These are phyloP conservation scores for Gymnosoma rotundatum DNA, from an alignment of 2,888 invertebrate genomes.

Conservation along the genomic window DNA sequence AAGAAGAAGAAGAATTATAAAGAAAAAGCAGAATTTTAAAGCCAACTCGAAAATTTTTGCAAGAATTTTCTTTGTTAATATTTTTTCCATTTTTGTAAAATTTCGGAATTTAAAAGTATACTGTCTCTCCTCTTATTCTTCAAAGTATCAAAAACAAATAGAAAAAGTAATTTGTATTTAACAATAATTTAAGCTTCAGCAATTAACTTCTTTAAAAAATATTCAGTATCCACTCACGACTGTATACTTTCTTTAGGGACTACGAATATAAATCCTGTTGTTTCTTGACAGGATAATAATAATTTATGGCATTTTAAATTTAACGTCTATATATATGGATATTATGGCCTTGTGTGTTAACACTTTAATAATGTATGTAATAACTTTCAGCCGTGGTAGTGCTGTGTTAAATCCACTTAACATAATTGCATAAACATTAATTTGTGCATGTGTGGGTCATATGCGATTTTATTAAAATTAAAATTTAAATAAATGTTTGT, in stretches of 20 bases:
- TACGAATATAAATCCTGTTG: slow-evolving; percentile 3
- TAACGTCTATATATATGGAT: slow-evolving; percentile 3
- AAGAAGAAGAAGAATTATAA: no score
- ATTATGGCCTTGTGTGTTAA: slow-evolving; percentile 2
- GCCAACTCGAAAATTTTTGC: no score
- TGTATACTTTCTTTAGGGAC: neutral
- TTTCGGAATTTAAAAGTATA: no score
- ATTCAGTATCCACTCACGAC: neutral
- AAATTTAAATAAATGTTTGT: no score
- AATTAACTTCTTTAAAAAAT: neutral
- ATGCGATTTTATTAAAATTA: no score
- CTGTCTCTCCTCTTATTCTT: no score
- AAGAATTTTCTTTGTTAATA: no score
- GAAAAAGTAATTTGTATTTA: neutral
- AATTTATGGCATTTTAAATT: slow-evolving; percentile 31
- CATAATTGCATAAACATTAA: neutral
- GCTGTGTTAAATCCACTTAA: neutral
- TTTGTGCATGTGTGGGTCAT: no score
- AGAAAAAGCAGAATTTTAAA: no score
- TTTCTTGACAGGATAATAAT: neutral
- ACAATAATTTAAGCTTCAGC: neutral
- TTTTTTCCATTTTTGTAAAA: no score
- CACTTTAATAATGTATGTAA: neutral
- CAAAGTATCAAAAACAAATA: no score
- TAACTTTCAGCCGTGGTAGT: neutral